phyloP scores from a whole-genome alignment of 1,140 invertebrate genomes.

The Pogonomyrmex barbatus region DNA sequence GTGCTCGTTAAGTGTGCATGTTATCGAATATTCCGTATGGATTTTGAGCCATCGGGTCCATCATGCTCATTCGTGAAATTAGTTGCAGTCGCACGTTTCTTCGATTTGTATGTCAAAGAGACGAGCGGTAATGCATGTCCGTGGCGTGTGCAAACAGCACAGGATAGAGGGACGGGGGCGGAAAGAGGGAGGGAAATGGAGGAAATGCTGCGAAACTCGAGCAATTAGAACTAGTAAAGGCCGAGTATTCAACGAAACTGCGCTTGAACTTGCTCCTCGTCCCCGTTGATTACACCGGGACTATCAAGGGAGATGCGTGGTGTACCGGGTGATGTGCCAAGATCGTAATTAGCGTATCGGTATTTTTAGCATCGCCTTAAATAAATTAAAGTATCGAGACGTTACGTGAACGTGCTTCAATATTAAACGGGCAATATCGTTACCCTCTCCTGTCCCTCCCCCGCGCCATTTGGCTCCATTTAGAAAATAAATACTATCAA shows the following conservation, averaged over 20 bases:
- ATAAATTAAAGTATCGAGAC: slow-evolving; percentile 53
- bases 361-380: slow-evolving; percentile 39
- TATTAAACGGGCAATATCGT: not conserved
- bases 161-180: not conserved
- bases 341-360: slow-evolving; percentile 56
- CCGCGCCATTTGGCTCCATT: slow-evolving; percentile 16
- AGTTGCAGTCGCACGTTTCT: slow-evolving; percentile 39
- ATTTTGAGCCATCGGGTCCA: not conserved
- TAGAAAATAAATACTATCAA: slow-evolving; percentile 46
- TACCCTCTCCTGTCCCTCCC: not conserved
- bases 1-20: not conserved
- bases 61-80: slow-evolving; percentile 27
- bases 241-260: slow-evolving; percentile 61
- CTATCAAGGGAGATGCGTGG: slow-evolving; percentile 26
- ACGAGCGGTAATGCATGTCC: slow-evolving; percentile 37
- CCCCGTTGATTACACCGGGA: slow-evolving; percentile 43
- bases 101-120: slow-evolving; percentile 55
- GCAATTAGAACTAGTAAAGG: slow-evolving; percentile 61
- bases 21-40: slow-evolving; percentile 3
- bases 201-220: slow-evolving; percentile 60
- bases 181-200: not conserved
- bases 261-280: slow-evolving; percentile 54
- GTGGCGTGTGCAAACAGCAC: slow-evolving; percentile 24
- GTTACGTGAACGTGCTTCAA: not conserved
- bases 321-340: not conserved